Conservation (phyloP, 2,113 vertebrate species). For the Ibidorhyncha struthersii region DNA sequence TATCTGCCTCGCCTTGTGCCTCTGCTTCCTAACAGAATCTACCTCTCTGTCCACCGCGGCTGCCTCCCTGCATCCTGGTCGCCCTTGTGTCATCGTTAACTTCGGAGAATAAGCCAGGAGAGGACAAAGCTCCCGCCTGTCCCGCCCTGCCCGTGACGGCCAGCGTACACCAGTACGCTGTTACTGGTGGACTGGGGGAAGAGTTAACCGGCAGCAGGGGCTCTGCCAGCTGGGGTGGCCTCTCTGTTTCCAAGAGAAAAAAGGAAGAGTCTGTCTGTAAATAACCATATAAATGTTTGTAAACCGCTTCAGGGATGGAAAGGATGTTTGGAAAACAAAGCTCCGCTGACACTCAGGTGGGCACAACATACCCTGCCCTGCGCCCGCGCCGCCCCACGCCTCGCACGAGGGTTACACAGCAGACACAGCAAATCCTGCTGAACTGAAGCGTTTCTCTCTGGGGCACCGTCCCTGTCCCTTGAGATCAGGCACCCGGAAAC, state of each 20-base stretch:
- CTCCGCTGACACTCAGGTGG: rapidly evolving
- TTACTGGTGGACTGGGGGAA: background rate
- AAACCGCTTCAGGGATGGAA: rapidly evolving
- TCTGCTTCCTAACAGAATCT: background rate
- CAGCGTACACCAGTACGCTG: rapidly evolving
- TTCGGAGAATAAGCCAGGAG: background rate
- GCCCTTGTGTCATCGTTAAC: rapidly evolving
- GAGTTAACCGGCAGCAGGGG: background rate
- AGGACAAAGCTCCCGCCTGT: background rate
- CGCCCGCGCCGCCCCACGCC: background rate
- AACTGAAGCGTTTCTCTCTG: rapidly evolving
- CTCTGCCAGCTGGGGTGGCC: background rate
- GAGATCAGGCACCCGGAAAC: background rate
- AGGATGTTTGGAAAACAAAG: background rate
- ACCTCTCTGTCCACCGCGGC: background rate
- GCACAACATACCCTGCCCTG: too few species aligned
- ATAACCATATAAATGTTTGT: rapidly evolving
- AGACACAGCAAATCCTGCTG: rapidly evolving
- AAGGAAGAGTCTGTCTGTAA: background rate
- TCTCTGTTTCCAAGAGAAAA: background rate
- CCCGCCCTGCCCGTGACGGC: rapidly evolving
- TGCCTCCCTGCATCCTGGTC: background rate
- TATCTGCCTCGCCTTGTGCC: too few species aligned
- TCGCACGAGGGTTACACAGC: rapidly evolving
- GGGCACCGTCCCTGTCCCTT: background rate